phyloP scores from a whole-genome alignment of 2,888 invertebrate genomes.

The Rhabditophanes sp. region DNA sequence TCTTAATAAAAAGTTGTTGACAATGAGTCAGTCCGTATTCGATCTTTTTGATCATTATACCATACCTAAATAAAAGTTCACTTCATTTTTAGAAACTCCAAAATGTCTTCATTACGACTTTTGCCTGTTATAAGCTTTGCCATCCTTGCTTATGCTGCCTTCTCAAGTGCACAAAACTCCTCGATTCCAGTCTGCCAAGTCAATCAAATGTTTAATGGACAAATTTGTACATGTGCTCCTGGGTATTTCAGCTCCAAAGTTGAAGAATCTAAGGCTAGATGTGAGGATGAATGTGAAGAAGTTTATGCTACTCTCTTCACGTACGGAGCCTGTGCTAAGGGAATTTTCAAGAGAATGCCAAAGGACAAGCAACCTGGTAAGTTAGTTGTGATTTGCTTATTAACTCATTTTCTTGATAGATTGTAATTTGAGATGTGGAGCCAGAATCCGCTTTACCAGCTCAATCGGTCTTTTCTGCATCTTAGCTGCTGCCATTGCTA shows the following conservation, averaged over 20 bases:
- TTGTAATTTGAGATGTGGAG: conserved; percentile 30
- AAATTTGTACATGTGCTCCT: conserved; percentile 39
- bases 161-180: no score
- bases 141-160: no score
- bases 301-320: conserved; percentile 39
- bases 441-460: conserved; percentile 35
- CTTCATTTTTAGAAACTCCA: no score
- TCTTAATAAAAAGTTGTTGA: no score
- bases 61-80: no score
- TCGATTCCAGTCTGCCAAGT: conserved; percentile 29
- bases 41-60: no score
- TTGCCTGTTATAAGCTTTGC: no score
- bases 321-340: conserved; percentile 34
- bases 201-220: conserved; percentile 40
- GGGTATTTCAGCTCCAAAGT: conserved; percentile 39
- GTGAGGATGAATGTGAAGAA: conserved; percentile 42
- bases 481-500: conserved; percentile 33
- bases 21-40: no score
- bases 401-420: no score
- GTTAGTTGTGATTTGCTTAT: no score
- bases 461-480: conserved; percentile 29
- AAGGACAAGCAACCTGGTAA: conserved; percentile 13
- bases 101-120: no score
- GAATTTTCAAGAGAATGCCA: conserved; percentile 10
- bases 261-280: conserved; percentile 33